Evolutionary conservation across 2,113 vertebrate species (phyloP), one percentile per base, ranked within the genome.

Genomic region (Gymnorhina tibicen): DNA sequence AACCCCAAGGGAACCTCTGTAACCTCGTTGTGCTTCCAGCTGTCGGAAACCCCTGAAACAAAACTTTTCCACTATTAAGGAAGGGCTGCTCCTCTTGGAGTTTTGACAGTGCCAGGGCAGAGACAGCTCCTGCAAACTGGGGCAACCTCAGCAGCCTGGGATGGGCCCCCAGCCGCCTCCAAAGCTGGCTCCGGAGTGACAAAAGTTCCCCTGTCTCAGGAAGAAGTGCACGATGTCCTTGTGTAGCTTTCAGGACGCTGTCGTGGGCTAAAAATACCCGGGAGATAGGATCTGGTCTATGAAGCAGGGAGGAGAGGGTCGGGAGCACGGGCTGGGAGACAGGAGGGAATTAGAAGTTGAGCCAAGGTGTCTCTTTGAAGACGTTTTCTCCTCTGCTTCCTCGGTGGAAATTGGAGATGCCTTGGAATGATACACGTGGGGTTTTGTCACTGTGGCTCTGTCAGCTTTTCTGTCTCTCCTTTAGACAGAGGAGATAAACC

Each of bases 401-500:
- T 55, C 6, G 15, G 24, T 50, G 59, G 90, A 67, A 95, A 81
- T 22, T 59, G 68, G 72, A 95, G 63, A 70, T 92, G 64, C 33
- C 52, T 67, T 28, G 56, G 83, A 32, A 10, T 49, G 90, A 78
- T 52, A 30, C 69, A 8, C 4, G 16, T 0, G 2, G 5, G 55
- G 35, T 64, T 88, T 76, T 77, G 46, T 77, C n/a, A 3, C 55
- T 7, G 58, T 7, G 75, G 26, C 78, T 88, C 32, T 16, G 42
- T 37, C 62, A 68, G 85, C 33, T 58, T 39, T 81, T 69, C 91
- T 30, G 0, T 73, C 58, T 73, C 53, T 49, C 27, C 63, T 91
- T 62, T n/a, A 74, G 91, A 59, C 59, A 62, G 18, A 22, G 41
- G 7, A 92, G 88, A 93, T 73, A 93, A 93, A 85, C 23, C 74